Evolutionary conservation across 2,888 invertebrate genomes (phyloP), one percentile per base, ranked within the genome.

Genomic region (Noctua pronuba): DNA sequence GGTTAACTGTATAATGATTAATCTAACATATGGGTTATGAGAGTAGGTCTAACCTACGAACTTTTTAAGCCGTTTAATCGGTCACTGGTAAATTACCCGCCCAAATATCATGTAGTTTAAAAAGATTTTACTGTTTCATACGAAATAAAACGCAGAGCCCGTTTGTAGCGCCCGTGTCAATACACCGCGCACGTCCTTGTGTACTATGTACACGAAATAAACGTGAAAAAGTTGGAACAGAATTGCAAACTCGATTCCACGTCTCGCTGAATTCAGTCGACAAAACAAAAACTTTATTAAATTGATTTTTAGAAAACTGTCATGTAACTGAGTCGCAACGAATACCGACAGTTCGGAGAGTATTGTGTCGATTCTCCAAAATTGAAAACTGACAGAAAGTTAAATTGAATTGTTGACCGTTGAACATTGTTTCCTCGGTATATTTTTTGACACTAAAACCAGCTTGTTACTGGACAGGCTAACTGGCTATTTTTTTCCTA

Each of bases 111-210:
- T 3, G 31, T 10, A 21, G 21, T 21, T 31, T 10, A 60, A 60
- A 60, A 60, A 10, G 4, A 21, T 31, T 31, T 28, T 10, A 21
- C 8, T 60, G 3, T 31, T 60, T 21, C 10, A 31, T 41, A 4
- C 7, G 41, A n/a, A 65, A n/a, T 41, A 41, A 41, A 16, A 65
- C 3, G 11, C n/a, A 18, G 7, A 35, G 21, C 41, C 7, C n/a
- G 38, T n/a, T 41, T 65, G 38, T 65, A 8, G 41, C 41, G n/a
- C n/a, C 65, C n/a, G 28, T 65, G 65, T 65, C 65, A 41, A 65
- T n/a, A 65, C n/a, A n/a, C n/a, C 11, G 4, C 4, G n/a, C 41
- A 65, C 35, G 64, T 64, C 7, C 38, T 38, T 24, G 38, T 64
- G 35, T 38, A 24, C 62, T 2, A 5, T 55, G 55, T 55, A 62